These are phyloP conservation scores for Notiomystis cincta DNA, from an alignment of 2,113 vertebrate species.

Conservation along the genomic window DNA sequence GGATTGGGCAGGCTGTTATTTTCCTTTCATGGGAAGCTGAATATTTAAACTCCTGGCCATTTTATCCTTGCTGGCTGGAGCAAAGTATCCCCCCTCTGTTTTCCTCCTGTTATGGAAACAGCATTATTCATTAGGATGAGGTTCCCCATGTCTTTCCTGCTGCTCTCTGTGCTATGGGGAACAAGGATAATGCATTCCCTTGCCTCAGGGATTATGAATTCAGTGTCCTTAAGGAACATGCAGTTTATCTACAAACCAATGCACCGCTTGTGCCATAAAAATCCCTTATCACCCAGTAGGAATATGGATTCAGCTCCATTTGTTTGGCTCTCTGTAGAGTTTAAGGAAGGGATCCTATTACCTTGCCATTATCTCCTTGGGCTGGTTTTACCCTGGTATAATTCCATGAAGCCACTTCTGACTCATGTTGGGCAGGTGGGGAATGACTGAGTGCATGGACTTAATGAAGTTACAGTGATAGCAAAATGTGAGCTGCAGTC, in stretches of 20 bases:
- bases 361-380: background rate
- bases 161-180: background rate
- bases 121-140: background rate
- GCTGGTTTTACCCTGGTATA: background rate
- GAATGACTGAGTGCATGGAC: background rate
- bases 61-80: background rate
- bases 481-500: background rate
- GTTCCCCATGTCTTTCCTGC: background rate
- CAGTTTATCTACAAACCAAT: constrained; percentile 1
- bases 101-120: background rate
- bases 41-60: background rate
- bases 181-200: background rate
- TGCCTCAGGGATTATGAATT: background rate
- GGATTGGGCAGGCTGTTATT: background rate
- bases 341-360: background rate
- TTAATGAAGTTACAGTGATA: background rate
- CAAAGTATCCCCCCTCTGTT: background rate
- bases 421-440: background rate
- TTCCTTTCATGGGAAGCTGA: background rate
- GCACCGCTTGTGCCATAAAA: background rate
- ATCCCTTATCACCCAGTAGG: background rate
- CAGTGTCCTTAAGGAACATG: background rate
- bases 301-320: background rate
- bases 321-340: background rate
- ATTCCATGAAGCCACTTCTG: background rate